phyloP scores from a whole-genome alignment of 23 tunicate species.

The Halocynthia aurantium region DNA sequence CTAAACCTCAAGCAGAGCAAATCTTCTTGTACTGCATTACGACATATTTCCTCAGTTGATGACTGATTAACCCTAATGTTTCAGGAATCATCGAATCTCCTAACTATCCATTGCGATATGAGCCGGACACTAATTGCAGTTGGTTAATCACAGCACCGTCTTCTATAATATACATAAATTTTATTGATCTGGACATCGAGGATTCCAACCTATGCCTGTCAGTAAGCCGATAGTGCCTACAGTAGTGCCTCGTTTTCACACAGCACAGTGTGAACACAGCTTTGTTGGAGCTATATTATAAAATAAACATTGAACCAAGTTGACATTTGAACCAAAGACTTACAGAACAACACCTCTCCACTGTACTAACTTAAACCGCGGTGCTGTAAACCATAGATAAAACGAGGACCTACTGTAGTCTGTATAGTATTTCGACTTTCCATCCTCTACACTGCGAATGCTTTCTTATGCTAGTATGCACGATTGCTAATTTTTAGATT shows the following conservation, averaged over 20 bases:
- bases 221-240: neutral
- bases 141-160: constrained; percentile 11
- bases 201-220: constrained; percentile 8
- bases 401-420: too few relatives aligned
- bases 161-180: neutral
- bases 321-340: too few relatives aligned
- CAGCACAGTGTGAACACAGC: neutral
- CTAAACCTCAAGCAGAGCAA: too few relatives aligned
- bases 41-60: neutral
- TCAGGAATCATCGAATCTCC: constrained; percentile 23
- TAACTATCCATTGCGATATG: constrained; percentile 14
- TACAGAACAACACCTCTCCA: too few relatives aligned
- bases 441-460: too few relatives aligned
- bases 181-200: constrained; percentile 23
- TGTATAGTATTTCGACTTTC: too few relatives aligned
- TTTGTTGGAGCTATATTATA: neutral
- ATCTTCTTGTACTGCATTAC: too few relatives aligned
- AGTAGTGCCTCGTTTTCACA: neutral
- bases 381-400: too few relatives aligned
- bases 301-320: too few relatives aligned
- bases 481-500: neutral
- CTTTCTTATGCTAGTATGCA: too few relatives aligned
- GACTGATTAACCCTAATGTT: neutral
- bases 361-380: neutral
- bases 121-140: constrained; percentile 2